phyloP scores from a whole-genome alignment of 2,797 vertebrate genomes.

The Neosilurus mollespiculum region DNA sequence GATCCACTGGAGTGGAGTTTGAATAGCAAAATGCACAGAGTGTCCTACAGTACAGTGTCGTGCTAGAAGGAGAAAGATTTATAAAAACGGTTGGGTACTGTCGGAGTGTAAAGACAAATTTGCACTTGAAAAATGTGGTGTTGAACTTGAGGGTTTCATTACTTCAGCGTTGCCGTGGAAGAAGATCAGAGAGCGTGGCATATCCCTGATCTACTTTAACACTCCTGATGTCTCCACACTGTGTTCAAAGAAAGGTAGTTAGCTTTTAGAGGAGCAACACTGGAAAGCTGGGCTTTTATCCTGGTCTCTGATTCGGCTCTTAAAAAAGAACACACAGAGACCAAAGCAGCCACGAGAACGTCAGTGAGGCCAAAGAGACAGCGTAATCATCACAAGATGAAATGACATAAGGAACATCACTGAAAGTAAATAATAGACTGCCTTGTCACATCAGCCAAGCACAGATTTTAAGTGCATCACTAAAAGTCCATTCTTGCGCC shows the following conservation, averaged over 20 bases:
- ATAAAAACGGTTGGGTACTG: slow-evolving; percentile 59
- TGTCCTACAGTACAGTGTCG: not conserved
- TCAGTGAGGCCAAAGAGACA: not conserved
- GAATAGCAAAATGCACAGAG: not conserved
- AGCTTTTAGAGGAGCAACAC: slow-evolving; percentile 61
- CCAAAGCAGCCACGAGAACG: not conserved
- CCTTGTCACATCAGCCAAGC: not conserved
- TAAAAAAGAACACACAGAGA: not conserved
- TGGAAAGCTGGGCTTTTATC: slow-evolving; percentile 44
- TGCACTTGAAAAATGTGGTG: slow-evolving; percentile 71
- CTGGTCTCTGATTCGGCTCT: slow-evolving; percentile 11
- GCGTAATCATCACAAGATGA: slow-evolving; percentile 3
- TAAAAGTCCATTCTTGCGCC: not conserved
- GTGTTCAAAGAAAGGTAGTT: slow-evolving; percentile 73
- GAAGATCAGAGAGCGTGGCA: slow-evolving; percentile 68
- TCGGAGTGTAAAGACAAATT: slow-evolving; percentile 70
- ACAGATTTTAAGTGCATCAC: not conserved
- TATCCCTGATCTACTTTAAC: slow-evolving; percentile 75
- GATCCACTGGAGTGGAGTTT: not conserved
- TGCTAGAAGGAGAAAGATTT: slow-evolving; percentile 17
- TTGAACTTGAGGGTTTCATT: slow-evolving; percentile 64
- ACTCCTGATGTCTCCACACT: slow-evolving; percentile 65
- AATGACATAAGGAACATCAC: not conserved
- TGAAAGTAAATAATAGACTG: not conserved
- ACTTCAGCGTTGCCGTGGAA: slow-evolving; percentile 65